phyloP scores from a whole-genome alignment of 2,888 invertebrate species.

The Clanis bilineata region DNA sequence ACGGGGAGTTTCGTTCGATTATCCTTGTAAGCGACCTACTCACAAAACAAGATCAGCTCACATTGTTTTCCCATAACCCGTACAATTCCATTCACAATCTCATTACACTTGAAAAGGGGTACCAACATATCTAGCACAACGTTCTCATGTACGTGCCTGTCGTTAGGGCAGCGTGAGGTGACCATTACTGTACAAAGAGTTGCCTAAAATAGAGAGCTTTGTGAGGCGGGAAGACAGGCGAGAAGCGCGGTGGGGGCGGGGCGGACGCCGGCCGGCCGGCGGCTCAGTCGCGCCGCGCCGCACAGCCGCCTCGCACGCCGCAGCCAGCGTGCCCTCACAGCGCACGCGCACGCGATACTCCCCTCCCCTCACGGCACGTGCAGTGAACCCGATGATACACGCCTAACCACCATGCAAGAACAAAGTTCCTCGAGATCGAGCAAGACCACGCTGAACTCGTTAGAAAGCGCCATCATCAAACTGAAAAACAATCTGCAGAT shows the following conservation, averaged over 20 bases:
- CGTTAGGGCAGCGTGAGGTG: conserved; percentile 82
- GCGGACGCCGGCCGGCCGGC: conserved; percentile 73
- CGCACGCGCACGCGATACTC: conserved; percentile 70
- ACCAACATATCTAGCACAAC: conserved; percentile 78
- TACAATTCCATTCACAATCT: conserved; percentile 78
- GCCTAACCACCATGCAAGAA: conserved; percentile 72
- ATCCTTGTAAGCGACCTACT: conserved; percentile 55
- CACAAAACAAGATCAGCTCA: conserved; percentile 63
- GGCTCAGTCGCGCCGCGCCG: conserved; percentile 78
- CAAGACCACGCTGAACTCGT: conserved; percentile 73
- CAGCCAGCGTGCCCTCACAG: conserved; percentile 54
- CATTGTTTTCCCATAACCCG: conserved; percentile 77
- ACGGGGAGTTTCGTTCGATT: conserved; percentile 31
- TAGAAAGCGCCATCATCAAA: conserved; percentile 80
- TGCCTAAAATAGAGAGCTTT: conserved; percentile 83
- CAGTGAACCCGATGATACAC: conserved; percentile 42
- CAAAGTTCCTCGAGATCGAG: conserved; percentile 73
- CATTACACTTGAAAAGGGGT: conserved; percentile 76
- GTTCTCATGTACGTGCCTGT: conserved; percentile 81
- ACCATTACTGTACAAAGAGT: conserved; percentile 82
- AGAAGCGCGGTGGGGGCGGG: conserved; percentile 71
- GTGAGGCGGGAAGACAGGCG: conserved; percentile 74
- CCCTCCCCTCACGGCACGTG: conserved; percentile 71
- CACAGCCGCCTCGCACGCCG: conserved; percentile 75
- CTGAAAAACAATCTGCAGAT: conserved; percentile 79